Evolutionary conservation across 2,888 invertebrate genomes (phyloP).

Genomic region (Serrognathus titanus): DNA sequence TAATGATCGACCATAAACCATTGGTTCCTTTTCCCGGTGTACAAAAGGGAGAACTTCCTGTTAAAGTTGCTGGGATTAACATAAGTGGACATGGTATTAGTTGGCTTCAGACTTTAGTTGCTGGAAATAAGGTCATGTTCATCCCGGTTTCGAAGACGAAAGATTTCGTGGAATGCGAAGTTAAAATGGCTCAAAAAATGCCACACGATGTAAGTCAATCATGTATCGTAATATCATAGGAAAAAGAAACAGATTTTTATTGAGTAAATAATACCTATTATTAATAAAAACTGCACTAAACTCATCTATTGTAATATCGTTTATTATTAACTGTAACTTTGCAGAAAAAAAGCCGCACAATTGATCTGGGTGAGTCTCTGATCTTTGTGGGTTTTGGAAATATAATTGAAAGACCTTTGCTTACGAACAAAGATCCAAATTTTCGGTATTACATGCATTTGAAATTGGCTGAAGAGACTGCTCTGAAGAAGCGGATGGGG

Average conservation of each 20-base stretch:
- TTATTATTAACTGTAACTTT: slow-evolving; percentile 13
- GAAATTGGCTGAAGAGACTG: slow-evolving; percentile 48
- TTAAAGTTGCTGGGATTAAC: slow-evolving; percentile 53
- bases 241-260: too few species aligned
- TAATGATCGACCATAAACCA: slow-evolving; percentile 49
- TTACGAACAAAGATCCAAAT: slow-evolving; percentile 38
- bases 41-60: slow-evolving; percentile 46
- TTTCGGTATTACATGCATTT: slow-evolving; percentile 47
- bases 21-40: slow-evolving; percentile 37
- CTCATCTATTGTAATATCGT: background rate
- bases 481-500: slow-evolving; percentile 50
- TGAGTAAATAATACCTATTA: too few species aligned
- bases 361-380: slow-evolving; percentile 55
- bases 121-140: slow-evolving; percentile 45
- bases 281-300: too few species aligned
- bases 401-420: slow-evolving; percentile 63
- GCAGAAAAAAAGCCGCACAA: slow-evolving; percentile 40
- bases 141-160: slow-evolving; percentile 45
- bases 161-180: slow-evolving; percentile 50
- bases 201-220: slow-evolving; percentile 10
- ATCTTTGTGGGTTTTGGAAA: slow-evolving; percentile 69
- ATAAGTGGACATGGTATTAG: slow-evolving; percentile 50
- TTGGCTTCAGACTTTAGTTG: slow-evolving; percentile 49
- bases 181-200: slow-evolving; percentile 25
- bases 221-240: background rate